Percentiles rank a stretch among this genome's conserved stretches.
phyloP scores from a whole-genome alignment of 2,797 vertebrate genomes.

The Atherinosoma microstoma region DNA sequence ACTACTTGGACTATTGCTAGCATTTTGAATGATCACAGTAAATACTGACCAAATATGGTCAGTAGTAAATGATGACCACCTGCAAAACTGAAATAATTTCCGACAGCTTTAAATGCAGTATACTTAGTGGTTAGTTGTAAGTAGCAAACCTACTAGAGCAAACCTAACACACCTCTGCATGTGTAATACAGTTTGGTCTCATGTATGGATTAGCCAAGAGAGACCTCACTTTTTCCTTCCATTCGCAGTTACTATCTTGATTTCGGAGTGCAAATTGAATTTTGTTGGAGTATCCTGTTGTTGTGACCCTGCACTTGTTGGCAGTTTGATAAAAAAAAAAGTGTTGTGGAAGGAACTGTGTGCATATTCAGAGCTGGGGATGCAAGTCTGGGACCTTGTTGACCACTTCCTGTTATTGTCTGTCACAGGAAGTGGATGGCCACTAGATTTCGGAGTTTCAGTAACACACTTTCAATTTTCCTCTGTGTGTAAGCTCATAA shows the following conservation, averaged over 20 bases:
- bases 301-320: constrained; percentile 26
- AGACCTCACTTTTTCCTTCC: constrained; percentile 60
- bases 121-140: background rate
- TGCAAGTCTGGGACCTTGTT: constrained; percentile 70
- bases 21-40: background rate
- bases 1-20: background rate
- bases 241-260: constrained; percentile 38
- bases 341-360: constrained; percentile 60
- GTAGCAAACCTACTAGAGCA: background rate
- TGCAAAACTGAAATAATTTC: background rate
- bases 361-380: constrained; percentile 62
- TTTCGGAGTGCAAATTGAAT: constrained; percentile 36
- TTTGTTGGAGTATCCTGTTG: constrained; percentile 26
- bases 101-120: background rate
- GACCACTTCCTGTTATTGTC: constrained; percentile 87
- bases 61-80: background rate
- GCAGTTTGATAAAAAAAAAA: constrained; percentile 32
- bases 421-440: constrained; percentile 78
- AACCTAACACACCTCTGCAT: constrained; percentile 1
- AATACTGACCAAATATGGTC: no score
- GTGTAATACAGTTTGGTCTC: constrained; percentile 13
- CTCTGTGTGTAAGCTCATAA: constrained; percentile 26
- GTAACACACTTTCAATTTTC: constrained; percentile 72
- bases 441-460: constrained; percentile 74
- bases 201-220: constrained; percentile 7